These are phyloP conservation scores for Drosophila borealis DNA, from an alignment of 2,888 invertebrate species.

Conservation along the genomic window DNA sequence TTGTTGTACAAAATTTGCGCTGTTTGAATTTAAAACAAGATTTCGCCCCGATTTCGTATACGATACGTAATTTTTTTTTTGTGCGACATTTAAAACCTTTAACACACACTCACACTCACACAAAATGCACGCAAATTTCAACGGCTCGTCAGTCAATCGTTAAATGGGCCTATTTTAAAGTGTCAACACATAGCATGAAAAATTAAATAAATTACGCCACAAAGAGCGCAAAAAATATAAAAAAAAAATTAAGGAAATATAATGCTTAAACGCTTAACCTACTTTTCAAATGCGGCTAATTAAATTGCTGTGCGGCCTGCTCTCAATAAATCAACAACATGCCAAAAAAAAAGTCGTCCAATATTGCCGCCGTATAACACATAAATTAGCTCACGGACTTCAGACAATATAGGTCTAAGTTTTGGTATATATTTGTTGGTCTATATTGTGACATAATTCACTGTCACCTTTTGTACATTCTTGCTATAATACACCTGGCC, in stretches of 20 bases:
- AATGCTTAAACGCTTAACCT: slow-evolving; percentile 47
- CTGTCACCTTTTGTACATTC: slow-evolving; percentile 17
- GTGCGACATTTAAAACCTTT: not conserved
- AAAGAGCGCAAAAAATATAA: not conserved
- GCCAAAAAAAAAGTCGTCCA: slow-evolving; percentile 21
- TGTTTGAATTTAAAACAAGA: slow-evolving; percentile 25
- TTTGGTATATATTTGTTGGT: not conserved
- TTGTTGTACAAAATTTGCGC: slow-evolving; percentile 19
- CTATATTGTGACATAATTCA: slow-evolving; percentile 16
- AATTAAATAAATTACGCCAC: slow-evolving; percentile 30
- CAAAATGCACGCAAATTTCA: slow-evolving; percentile 16
- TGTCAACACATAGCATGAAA: slow-evolving; percentile 44
- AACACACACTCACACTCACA: too few relatives aligned
- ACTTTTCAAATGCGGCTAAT: slow-evolving; percentile 56
- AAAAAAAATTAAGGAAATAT: slow-evolving; percentile 2
- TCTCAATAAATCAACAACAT: slow-evolving; percentile 46
- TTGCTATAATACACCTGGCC: slow-evolving; percentile 17
- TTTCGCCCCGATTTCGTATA: slow-evolving; percentile 15
- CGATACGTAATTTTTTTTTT: not conserved
- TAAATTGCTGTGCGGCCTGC: slow-evolving; percentile 29
- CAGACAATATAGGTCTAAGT: not conserved
- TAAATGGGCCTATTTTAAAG: slow-evolving; percentile 33
- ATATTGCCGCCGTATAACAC: slow-evolving; percentile 16
- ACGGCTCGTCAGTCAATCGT: slow-evolving; percentile 25
- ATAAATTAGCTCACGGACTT: slow-evolving; percentile 57